Conservation (phyloP, 2,797 vertebrate species). For the Dipus sagitta region DNA sequence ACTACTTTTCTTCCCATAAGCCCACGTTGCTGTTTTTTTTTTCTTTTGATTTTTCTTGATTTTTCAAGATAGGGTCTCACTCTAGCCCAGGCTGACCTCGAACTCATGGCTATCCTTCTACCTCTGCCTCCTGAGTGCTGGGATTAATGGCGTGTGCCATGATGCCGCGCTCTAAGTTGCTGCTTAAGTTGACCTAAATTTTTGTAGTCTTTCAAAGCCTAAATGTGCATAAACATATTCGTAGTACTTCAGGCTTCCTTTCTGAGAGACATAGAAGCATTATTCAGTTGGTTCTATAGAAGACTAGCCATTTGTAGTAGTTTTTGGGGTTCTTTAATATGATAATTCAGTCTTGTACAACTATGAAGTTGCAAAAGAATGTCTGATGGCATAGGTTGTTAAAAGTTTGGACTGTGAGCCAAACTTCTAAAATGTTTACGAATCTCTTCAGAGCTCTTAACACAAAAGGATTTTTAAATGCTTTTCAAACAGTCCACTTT, state of each 20-base stretch:
- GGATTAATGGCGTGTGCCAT: too few species aligned
- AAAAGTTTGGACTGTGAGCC: slow-evolving; percentile 30
- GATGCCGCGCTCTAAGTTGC: not conserved
- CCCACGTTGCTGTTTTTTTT: not conserved
- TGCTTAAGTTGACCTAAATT: slow-evolving; percentile 35
- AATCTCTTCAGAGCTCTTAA: slow-evolving; percentile 39
- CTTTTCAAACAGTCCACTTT: slow-evolving; percentile 38
- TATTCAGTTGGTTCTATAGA: not conserved
- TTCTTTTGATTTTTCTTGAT: too few species aligned
- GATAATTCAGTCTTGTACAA: slow-evolving; percentile 32
- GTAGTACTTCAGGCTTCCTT: not conserved
- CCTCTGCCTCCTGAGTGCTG: too few species aligned
- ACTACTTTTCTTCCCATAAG: slow-evolving; percentile 15
- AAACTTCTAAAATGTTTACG: slow-evolving; percentile 47
- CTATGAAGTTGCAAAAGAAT: not conserved
- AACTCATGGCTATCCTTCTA: too few species aligned
- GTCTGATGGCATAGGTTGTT: slow-evolving; percentile 31
- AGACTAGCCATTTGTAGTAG: slow-evolving; percentile 11
- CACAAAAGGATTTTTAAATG: slow-evolving; percentile 42
- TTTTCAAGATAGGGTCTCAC: too few species aligned
- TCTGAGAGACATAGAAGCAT: not conserved
- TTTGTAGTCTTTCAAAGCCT: slow-evolving; percentile 50
- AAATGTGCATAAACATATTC: slow-evolving; percentile 30
- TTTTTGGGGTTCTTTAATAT: slow-evolving; percentile 3
- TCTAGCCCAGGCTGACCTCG: too few species aligned